Evolutionary conservation across 2,797 vertebrate genomes (phyloP).

Genomic region (Novumbra hubbsi): DNA sequence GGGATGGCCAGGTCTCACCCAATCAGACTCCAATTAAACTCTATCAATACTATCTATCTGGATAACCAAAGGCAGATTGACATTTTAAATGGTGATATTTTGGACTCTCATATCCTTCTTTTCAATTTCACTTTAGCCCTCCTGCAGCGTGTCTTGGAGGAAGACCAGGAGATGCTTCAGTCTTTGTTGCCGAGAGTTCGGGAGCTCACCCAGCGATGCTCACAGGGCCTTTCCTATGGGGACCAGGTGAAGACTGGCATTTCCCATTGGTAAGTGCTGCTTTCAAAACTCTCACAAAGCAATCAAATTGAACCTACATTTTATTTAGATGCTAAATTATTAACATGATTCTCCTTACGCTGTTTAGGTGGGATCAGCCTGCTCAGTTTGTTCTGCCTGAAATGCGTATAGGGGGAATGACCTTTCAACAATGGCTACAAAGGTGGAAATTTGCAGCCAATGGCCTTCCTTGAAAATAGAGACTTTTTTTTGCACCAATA

Average conservation of each 20-base stretch:
- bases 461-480: neutral
- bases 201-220: conserved; percentile 61
- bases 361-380: conserved; percentile 80
- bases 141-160: conserved; percentile 59
- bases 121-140: conserved; percentile 57
- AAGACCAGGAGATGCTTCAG: conserved; percentile 70
- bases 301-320: neutral
- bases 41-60: neutral
- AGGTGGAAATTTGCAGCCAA: conserved; percentile 74
- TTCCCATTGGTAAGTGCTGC: conserved; percentile 71
- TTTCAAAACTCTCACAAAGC: neutral
- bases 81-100: neutral
- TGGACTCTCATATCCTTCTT: neutral
- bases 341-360: neutral
- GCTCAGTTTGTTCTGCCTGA: conserved; percentile 72
- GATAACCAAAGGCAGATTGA: neutral
- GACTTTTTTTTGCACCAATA: neutral
- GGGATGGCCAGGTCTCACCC: neutral
- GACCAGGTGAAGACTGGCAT: conserved; percentile 69
- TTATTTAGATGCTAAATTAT: neutral
- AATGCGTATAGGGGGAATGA: conserved; percentile 65
- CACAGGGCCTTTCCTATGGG: conserved; percentile 62
- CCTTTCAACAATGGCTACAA: conserved; percentile 79
- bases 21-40: neutral
- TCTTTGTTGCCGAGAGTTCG: conserved; percentile 67